phyloP scores from a whole-genome alignment of 2,888 invertebrate species.

The Yponomeuta cagnagella region DNA sequence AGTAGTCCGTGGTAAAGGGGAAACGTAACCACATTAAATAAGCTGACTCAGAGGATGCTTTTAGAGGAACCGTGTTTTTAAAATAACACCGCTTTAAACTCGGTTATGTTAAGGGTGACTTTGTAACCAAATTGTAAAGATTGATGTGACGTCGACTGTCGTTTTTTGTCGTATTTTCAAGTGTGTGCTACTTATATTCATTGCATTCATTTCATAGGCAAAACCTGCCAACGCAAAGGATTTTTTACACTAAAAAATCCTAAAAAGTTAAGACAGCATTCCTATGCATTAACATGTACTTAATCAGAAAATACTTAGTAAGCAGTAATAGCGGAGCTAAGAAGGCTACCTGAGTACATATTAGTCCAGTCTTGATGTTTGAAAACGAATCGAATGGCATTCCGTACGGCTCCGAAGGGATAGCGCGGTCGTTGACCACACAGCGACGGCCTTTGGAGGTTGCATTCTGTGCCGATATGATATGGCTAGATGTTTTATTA shows the following conservation, averaged over 20 bases:
- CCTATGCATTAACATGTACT: neutral
- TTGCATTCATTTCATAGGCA: neutral
- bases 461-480: constrained; percentile 10
- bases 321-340: too few relatives aligned
- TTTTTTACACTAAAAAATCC: neutral
- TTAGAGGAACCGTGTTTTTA: too few relatives aligned
- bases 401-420: neutral
- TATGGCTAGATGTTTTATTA: neutral
- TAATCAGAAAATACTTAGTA: too few relatives aligned
- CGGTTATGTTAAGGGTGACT: too few relatives aligned
- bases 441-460: constrained; percentile 33
- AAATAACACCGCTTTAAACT: too few relatives aligned
- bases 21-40: too few relatives aligned
- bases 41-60: too few relatives aligned
- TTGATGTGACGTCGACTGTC: too few relatives aligned
- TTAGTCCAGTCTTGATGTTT: neutral
- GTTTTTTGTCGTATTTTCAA: too few relatives aligned
- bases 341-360: neutral
- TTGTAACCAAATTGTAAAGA: too few relatives aligned
- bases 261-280: neutral
- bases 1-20: too few relatives aligned
- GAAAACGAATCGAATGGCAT: constrained; percentile 4
- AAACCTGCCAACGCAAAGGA: neutral
- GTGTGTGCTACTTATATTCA: neutral
- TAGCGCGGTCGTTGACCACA: constrained; percentile 54